A percentile compares a stretch with the other conserved stretches of the same genome.
Evolutionary conservation across 2,888 invertebrate genomes (phyloP).

Genomic region (Acrocera orbiculus): DNA sequence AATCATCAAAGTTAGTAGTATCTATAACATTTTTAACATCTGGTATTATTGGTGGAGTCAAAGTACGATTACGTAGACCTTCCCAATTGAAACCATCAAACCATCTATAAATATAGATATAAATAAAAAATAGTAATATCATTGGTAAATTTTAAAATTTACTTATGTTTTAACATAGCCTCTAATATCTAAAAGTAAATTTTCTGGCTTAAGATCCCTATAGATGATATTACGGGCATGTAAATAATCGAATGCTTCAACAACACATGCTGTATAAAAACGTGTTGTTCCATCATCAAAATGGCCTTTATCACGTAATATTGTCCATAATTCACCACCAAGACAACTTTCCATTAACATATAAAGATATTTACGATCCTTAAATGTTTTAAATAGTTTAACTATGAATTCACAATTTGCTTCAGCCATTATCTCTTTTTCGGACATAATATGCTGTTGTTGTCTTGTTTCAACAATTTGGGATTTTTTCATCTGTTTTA

Average conservation of each 20-base stretch:
- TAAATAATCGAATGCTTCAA: constrained; percentile 94
- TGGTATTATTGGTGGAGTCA: constrained; percentile 86
- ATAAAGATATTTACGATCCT: constrained; percentile 91
- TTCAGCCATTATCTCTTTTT: constrained; percentile 95
- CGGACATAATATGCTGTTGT: constrained; percentile 98
- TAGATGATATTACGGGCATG: constrained; percentile 96
- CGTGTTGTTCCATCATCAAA: constrained; percentile 87
- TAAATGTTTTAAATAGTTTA: constrained; percentile 89
- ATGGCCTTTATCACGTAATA: constrained; percentile 77
- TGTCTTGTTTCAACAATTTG: constrained; percentile 97
- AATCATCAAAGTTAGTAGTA: constrained; percentile 93
- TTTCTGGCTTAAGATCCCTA: constrained; percentile 84
- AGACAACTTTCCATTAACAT: constrained; percentile 98
- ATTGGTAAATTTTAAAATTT: constrained; percentile 99
- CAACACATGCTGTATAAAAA: constrained; percentile 93
- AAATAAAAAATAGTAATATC: constrained; percentile 46
- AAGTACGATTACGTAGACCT: constrained; percentile 67
- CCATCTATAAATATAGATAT: constrained; percentile 49
- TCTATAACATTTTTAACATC: constrained; percentile 69
- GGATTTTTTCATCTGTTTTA: constrained; percentile 97
- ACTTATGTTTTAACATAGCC: constrained; percentile 97
- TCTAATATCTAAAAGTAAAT: constrained; percentile 75
- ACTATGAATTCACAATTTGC: constrained; percentile 95
- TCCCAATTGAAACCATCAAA: constrained; percentile 99
- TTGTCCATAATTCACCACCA: constrained; percentile 97